A percentile compares a stretch with the other conserved stretches of the same genome.
These are phyloP conservation scores for Parasteatoda tepidariorum DNA, from an alignment of 1,140 invertebrate species.

Conservation along the genomic window DNA sequence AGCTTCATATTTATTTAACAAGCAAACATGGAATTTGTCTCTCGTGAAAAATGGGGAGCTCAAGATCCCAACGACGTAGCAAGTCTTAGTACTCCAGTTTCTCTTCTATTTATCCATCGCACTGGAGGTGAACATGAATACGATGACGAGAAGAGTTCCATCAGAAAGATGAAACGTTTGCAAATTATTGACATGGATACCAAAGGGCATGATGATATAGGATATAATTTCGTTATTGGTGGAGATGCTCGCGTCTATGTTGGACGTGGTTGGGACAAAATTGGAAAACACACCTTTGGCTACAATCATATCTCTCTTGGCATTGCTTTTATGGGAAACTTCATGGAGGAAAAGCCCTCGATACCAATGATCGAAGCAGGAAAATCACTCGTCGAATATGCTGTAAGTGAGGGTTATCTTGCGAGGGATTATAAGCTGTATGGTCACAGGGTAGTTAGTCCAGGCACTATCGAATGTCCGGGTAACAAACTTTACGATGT, in stretches of 20 bases:
- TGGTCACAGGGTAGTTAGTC: not conserved
- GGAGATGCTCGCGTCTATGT: conserved; percentile 56
- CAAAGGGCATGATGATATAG: conserved; percentile 42
- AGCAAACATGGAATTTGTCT: not conserved
- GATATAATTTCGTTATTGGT: conserved; percentile 60
- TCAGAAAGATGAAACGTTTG: not conserved
- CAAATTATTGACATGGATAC: not conserved
- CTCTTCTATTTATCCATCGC: not conserved
- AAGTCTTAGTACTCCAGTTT: not conserved
- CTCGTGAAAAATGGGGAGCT: not conserved
- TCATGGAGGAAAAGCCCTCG: conserved; percentile 66
- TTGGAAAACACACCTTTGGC: conserved; percentile 29
- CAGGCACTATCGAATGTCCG: not conserved
- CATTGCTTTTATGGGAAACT: conserved; percentile 63
- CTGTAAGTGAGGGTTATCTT: not conserved
- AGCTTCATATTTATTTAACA: too few relatives aligned
- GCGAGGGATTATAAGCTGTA: not conserved
- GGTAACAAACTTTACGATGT: not conserved
- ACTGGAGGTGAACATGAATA: not conserved
- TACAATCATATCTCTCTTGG: conserved; percentile 60
- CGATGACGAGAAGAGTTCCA: not conserved
- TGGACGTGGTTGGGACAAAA: conserved; percentile 44
- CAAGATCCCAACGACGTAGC: not conserved
- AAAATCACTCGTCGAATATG: too few relatives aligned
- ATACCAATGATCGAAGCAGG: conserved; percentile 67